phyloP scores from a whole-genome alignment of 2,797 vertebrate genomes.

The Carcharodon carcharias region DNA sequence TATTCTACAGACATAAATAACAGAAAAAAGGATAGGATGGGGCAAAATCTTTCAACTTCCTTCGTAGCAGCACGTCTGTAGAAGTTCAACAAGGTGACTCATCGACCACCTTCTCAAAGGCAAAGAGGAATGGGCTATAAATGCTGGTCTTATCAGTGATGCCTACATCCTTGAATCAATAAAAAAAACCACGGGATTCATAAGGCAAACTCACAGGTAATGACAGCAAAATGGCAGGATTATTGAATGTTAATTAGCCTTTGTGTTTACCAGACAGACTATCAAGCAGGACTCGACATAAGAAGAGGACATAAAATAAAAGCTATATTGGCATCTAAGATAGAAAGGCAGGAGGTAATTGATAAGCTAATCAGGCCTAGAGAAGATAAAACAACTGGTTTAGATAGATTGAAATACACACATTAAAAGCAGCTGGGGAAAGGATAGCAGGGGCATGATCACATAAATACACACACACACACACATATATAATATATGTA shows the following conservation, averaged over 20 bases:
- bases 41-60: background rate
- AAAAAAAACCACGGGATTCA: background rate
- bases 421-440: background rate
- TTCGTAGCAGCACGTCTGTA: background rate
- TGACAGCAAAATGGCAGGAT: background rate
- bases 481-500: too few relatives aligned
- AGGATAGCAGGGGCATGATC: background rate
- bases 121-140: background rate
- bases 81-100: background rate
- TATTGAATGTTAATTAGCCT: background rate
- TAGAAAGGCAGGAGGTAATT: background rate
- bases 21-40: too few relatives aligned
- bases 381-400: background rate
- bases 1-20: too few relatives aligned
- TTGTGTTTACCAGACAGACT: background rate
- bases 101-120: background rate
- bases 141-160: background rate
- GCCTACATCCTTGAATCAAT: background rate
- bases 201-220: background rate
- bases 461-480: background rate
- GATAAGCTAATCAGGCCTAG: background rate
- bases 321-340: background rate
- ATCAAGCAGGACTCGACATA: too few relatives aligned
- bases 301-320: background rate
- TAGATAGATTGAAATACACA: background rate